A percentile compares a stretch with the other conserved stretches of the same genome.
Evolutionary conservation across 2,797 vertebrate genomes (phyloP).

Genomic region (Harpagifer antarcticus): DNA sequence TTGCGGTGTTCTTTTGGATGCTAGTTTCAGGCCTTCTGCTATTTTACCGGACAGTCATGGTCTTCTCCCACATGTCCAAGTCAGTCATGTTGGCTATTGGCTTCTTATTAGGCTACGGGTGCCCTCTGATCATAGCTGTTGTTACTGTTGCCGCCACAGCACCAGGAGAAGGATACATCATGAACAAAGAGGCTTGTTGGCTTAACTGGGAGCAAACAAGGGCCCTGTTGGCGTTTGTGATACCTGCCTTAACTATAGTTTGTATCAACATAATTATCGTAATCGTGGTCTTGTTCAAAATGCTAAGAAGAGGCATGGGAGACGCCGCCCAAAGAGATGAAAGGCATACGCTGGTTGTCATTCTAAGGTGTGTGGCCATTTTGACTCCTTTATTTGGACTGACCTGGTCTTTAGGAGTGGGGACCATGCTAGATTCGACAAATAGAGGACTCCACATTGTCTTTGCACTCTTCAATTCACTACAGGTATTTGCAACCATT

Average conservation of each 20-base stretch:
- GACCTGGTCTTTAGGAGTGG: slow-evolving; percentile 93
- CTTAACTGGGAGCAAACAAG: slow-evolving; percentile 89
- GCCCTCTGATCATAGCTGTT: slow-evolving; percentile 88
- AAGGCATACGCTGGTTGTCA: slow-evolving; percentile 85
- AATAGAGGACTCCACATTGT: slow-evolving; percentile 72
- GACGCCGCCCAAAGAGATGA: slow-evolving; percentile 84
- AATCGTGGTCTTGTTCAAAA: slow-evolving; percentile 88
- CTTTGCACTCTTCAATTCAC: slow-evolving; percentile 84
- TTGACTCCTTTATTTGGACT: slow-evolving; percentile 92
- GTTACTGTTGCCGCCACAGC: slow-evolving; percentile 89
- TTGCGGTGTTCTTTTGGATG: slow-evolving; percentile 96
- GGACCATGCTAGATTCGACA: slow-evolving; percentile 71
- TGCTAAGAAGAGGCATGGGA: slow-evolving; percentile 87
- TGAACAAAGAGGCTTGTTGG: slow-evolving; percentile 82
- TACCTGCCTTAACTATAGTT: slow-evolving; percentile 90
- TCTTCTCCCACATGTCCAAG: slow-evolving; percentile 90
- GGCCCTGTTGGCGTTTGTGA: slow-evolving; percentile 88
- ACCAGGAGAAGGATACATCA: slow-evolving; percentile 80
- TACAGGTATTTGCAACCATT: slow-evolving; percentile 76
- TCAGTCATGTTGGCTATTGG: slow-evolving; percentile 85
- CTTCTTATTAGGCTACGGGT: slow-evolving; percentile 89
- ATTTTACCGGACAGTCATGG: slow-evolving; percentile 90
- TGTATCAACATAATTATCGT: slow-evolving; percentile 87
- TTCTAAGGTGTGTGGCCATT: slow-evolving; percentile 89
- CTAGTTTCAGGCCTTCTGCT: slow-evolving; percentile 91